A percentile compares a stretch with the other conserved stretches of the same genome.
Conservation (phyloP, 2,888 invertebrate genomes). For the Thera obeliscata region DNA sequence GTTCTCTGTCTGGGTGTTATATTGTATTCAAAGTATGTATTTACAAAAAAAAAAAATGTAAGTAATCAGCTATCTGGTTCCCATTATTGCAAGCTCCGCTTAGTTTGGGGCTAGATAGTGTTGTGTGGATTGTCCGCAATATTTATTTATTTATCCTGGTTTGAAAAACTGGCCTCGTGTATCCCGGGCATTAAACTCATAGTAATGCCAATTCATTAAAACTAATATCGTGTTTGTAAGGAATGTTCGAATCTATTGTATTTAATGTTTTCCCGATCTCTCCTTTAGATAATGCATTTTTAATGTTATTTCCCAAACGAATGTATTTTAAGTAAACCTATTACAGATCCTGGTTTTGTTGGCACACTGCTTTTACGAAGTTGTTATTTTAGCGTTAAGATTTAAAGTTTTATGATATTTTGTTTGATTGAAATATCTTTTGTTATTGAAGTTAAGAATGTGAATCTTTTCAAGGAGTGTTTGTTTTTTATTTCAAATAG, state of each 20-base stretch:
- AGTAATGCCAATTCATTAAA: conserved; percentile 9
- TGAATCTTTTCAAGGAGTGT: conserved; percentile 12
- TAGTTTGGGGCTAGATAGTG: no score
- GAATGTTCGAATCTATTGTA: conserved; percentile 19
- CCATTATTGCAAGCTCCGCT: no score
- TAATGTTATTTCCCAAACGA: conserved; percentile 23
- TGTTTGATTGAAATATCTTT: conserved; percentile 23
- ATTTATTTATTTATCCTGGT: no score
- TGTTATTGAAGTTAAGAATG: conserved; percentile 20
- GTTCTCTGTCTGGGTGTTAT: no score
- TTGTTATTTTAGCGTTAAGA: conserved; percentile 67
- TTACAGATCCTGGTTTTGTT: conserved; percentile 30
- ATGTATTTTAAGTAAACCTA: conserved; percentile 13
- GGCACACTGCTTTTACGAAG: conserved; percentile 50
- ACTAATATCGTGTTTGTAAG: conserved; percentile 1
- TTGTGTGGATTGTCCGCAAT: no score
- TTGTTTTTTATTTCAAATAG: conserved; percentile 1
- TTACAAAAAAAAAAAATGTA: no score
- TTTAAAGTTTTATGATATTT: conserved; percentile 57
- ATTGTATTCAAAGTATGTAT: no score
- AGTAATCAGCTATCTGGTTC: no score
- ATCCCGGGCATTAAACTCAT: background rate
- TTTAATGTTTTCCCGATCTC: conserved; percentile 19
- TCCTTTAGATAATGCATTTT: conserved; percentile 15
- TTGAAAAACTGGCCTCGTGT: no score